Evolutionary conservation across 1,140 invertebrate species (phyloP).

Genomic region (Pogonus chalceus): DNA sequence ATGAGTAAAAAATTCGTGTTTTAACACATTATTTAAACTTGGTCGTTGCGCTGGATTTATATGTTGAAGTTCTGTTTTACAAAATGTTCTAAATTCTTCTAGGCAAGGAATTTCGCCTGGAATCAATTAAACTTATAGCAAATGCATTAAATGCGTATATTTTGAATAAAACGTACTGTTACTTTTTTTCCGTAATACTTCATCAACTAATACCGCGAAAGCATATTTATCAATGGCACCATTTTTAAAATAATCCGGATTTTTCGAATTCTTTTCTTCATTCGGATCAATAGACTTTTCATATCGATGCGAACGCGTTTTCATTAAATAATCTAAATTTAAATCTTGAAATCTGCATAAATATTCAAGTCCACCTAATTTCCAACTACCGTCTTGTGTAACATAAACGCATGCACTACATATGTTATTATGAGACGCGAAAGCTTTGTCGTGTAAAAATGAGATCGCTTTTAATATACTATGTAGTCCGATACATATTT

Average conservation of each 20-base stretch:
- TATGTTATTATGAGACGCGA: constrained; percentile 72
- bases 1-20: constrained; percentile 69
- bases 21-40: constrained; percentile 48
- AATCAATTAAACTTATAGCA: constrained; percentile 22
- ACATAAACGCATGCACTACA: constrained; percentile 71
- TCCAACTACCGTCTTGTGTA: constrained; percentile 69
- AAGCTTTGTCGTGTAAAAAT: constrained; percentile 67
- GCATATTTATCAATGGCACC: constrained; percentile 65
- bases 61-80: constrained; percentile 52
- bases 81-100: constrained; percentile 55
- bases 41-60: constrained; percentile 46
- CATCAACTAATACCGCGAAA: constrained; percentile 67
- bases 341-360: constrained; percentile 59
- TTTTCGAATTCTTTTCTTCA: constrained; percentile 46
- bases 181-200: constrained; percentile 52
- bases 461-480: constrained; percentile 64
- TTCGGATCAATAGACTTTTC: constrained; percentile 58
- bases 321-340: constrained; percentile 53
- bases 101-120: constrained; percentile 56
- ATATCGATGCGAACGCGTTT: constrained; percentile 55
- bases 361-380: constrained; percentile 71
- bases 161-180: constrained; percentile 38
- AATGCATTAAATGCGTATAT: no score
- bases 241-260: constrained; percentile 36
- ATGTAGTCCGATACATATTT: constrained; percentile 69